phyloP scores from a whole-genome alignment of 2,113 vertebrate genomes.

The Prolemur simus region DNA sequence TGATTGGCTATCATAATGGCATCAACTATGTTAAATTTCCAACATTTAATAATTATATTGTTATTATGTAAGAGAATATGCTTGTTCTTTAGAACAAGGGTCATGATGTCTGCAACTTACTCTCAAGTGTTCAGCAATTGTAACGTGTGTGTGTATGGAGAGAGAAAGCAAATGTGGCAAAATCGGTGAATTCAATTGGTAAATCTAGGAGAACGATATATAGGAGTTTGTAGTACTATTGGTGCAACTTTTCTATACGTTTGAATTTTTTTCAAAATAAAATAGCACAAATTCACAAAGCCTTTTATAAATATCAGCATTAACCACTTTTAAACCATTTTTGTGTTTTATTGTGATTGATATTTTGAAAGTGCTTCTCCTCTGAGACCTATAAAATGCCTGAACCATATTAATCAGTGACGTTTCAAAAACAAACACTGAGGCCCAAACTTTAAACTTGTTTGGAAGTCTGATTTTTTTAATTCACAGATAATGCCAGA shows the following conservation, averaged over 20 bases:
- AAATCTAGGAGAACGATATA: background rate
- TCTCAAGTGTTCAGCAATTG: background rate
- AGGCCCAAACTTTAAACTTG: background rate
- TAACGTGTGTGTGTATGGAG: background rate
- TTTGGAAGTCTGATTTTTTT: background rate
- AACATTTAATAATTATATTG: background rate
- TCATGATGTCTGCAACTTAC: background rate
- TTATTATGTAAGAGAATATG: background rate
- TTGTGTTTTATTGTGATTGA: background rate
- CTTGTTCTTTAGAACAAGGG: background rate
- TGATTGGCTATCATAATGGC: background rate
- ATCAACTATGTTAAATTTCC: background rate
- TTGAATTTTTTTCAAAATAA: background rate
- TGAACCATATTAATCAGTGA: background rate
- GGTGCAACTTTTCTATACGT: background rate
- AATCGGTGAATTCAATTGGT: background rate
- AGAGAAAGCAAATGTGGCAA: background rate
- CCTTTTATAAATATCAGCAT: background rate
- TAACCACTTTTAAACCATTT: background rate
- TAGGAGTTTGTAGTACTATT: background rate
- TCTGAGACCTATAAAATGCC: background rate
- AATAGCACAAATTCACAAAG: conserved; percentile 7
- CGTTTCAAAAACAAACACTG: rapidly evolving
- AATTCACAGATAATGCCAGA: background rate
- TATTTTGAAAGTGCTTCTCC: background rate